These are phyloP conservation scores for Oreortyx pictus DNA, from an alignment of 2,797 vertebrate genomes.

Conservation along the genomic window DNA sequence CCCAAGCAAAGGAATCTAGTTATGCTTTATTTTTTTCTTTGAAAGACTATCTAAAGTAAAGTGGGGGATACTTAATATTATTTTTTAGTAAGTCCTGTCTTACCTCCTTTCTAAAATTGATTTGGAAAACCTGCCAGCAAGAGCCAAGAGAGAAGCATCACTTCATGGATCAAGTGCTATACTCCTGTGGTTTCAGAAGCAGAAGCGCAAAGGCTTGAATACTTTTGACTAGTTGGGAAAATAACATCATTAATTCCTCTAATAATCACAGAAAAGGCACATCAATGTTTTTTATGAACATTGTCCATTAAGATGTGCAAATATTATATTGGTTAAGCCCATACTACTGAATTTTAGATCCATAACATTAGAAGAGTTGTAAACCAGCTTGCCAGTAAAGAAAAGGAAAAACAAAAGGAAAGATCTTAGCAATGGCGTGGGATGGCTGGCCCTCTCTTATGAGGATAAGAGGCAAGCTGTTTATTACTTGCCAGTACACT, in stretches of 20 bases:
- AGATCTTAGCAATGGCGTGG: not conserved
- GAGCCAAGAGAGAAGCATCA: not conserved
- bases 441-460: not conserved
- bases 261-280: not conserved
- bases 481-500: not conserved
- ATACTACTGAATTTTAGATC: not conserved
- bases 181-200: not conserved
- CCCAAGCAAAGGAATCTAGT: not conserved
- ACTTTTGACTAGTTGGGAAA: not conserved
- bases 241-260: not conserved
- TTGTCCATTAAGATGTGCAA: not conserved
- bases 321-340: not conserved
- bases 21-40: not conserved
- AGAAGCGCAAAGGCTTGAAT: not conserved
- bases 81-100: not conserved
- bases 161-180: not conserved
- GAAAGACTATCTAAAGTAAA: not conserved
- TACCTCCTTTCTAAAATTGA: constrained; percentile 17
- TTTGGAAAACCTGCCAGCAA: constrained; percentile 12
- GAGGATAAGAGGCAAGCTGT: not conserved
- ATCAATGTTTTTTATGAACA: not conserved
- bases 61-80: not conserved
- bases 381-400: not conserved
- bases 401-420: not conserved
- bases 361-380: not conserved